Percentiles rank a stretch among this genome's conserved stretches.
phyloP scores from a whole-genome alignment of 2,113 vertebrate genomes.

The Suricata suricatta region DNA sequence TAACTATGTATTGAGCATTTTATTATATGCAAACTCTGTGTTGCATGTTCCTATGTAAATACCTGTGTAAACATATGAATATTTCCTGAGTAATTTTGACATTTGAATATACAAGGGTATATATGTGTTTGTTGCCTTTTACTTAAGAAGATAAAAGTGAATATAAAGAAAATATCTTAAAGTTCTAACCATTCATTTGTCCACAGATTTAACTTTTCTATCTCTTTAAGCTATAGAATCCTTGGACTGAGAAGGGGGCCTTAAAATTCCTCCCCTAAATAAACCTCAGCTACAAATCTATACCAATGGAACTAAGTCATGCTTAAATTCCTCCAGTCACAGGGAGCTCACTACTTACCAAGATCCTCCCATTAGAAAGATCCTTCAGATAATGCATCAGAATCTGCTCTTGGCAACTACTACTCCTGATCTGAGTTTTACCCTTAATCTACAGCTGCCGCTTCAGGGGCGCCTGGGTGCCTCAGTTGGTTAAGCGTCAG shows the following conservation, averaged over 20 bases:
- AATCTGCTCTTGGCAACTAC: background rate
- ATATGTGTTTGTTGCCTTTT: background rate
- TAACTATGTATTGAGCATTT: background rate
- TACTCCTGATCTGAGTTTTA: background rate
- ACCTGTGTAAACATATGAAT: background rate
- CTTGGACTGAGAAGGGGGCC: background rate
- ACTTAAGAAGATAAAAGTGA: background rate
- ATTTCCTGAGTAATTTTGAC: background rate
- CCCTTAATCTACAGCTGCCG: background rate
- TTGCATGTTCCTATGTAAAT: background rate
- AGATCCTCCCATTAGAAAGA: background rate
- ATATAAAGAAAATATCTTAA: background rate
- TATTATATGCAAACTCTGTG: background rate
- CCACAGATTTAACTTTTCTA: background rate
- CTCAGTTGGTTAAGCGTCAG: too few relatives aligned
- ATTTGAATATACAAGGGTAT: background rate
- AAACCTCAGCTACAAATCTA: background rate
- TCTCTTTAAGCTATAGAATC: background rate
- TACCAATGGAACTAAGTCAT: background rate
- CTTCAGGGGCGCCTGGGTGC: background rate
- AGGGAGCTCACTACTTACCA: background rate
- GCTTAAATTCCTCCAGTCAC: background rate
- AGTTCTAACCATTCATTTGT: conserved; percentile 28
- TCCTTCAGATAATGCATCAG: background rate
- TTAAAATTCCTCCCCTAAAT: background rate